Percentiles rank a stretch among this genome's conserved stretches.
phyloP scores from a whole-genome alignment of 2,888 invertebrate genomes.

The Caenorhabditis zanzibari region DNA sequence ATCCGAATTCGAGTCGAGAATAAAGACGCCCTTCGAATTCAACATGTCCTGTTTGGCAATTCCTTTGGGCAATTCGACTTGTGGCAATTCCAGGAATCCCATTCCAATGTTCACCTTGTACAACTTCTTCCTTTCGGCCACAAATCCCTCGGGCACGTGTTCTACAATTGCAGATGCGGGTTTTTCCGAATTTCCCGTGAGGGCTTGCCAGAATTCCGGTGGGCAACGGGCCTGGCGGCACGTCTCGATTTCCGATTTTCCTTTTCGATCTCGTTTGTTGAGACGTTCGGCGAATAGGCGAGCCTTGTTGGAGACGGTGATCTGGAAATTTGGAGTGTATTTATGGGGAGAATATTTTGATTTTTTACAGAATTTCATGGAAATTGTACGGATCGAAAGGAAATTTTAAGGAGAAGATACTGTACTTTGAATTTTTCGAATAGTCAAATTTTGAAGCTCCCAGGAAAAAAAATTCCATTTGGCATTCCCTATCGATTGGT shows the following conservation, averaged over 20 bases:
- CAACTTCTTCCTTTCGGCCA: slow-evolving; percentile 76
- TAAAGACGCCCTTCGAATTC: slow-evolving; percentile 94
- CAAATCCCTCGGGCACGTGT: slow-evolving; percentile 86
- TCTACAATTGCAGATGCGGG: slow-evolving; percentile 84
- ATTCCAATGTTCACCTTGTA: slow-evolving; percentile 92
- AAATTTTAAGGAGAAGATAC: too few species aligned
- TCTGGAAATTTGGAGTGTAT: slow-evolving; percentile 75
- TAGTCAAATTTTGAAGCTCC: too few species aligned
- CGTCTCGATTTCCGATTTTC: slow-evolving; percentile 92
- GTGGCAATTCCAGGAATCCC: slow-evolving; percentile 98
- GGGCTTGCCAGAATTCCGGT: slow-evolving; percentile 90
- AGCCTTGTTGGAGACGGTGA: slow-evolving; percentile 82
- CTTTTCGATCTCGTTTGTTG: slow-evolving; percentile 98
- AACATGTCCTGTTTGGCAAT: slow-evolving; percentile 87
- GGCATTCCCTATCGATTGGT: too few species aligned
- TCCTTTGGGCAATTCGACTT: slow-evolving; percentile 86
- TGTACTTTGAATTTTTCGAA: too few species aligned
- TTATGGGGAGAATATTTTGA: too few species aligned
- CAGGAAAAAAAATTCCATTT: too few species aligned
- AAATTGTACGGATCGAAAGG: too few species aligned
- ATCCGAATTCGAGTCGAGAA: slow-evolving; percentile 92
- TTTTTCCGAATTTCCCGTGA: slow-evolving; percentile 84
- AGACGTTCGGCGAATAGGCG: slow-evolving; percentile 97
- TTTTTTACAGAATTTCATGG: too few species aligned
- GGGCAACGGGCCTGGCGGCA: slow-evolving; percentile 91